Base-by-base conservation (phyloP, 1,140 invertebrate genomes). In the Periplaneta americana region DNA sequence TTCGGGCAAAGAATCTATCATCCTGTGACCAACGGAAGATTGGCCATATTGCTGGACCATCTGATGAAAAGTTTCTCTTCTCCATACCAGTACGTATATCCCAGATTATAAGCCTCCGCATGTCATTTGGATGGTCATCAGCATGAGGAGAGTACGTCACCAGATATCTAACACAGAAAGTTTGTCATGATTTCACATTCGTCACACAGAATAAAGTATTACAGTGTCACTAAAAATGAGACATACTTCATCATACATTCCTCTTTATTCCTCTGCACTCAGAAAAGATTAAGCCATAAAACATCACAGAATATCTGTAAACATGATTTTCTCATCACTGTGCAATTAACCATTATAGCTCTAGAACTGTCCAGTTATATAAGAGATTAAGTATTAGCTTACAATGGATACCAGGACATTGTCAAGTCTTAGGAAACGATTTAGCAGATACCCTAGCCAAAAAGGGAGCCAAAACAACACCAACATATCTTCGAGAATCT, bases 21-120 rank as follows among this genome's bases (percentile, higher is more conserved):
- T 99, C 98, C 86, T 96, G 94, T 34, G 96, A 98, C 98, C 98
- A 99, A 82, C 97, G 95, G 90, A 99, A 98, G 78, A 98, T 95
- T 0, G 98, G 97, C 95, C 97, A 98, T 0, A 94, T 91, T 0
- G 93, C 92, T 31, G 94, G 93, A 2, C 93, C 94, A 78, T 98
- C 96, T 6, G 95, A 94, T 78, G 93, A 93, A 87, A 99, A 99
- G 1, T 94, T 93, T 86, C 98, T 92, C 87, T 98, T 98, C 86
- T 98, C 97, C 83, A 94, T 92, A n/a, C 97, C 97, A 36, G 96
- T 94, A 88, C 96, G 91, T 75, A 98, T 96, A 87, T 99, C 98
- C 97, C 98, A 99, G 85, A 98, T 95, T 74, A 97, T 95, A 10
- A 98, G 91, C 82, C 93, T 93, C 84, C 94, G 92, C 78, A 93